Evolutionary conservation across 2,797 vertebrate species (phyloP).

Genomic region (Mallotus villosus): DNA sequence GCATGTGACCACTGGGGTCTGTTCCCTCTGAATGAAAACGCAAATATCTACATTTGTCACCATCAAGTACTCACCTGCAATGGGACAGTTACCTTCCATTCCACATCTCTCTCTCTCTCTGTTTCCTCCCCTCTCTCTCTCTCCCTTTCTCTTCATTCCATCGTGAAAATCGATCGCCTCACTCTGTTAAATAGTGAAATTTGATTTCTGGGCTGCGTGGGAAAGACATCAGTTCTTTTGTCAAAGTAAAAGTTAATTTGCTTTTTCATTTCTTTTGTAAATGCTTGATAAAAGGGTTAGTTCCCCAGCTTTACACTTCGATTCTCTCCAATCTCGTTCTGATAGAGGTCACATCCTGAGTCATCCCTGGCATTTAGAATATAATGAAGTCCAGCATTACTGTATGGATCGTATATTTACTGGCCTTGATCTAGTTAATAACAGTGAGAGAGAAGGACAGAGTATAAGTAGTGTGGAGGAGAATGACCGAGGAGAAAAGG

Average conservation of each 20-base stretch:
- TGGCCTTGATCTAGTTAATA: no score
- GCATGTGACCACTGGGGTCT: no score
- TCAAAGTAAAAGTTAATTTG: neutral
- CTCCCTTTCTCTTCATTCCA: neutral
- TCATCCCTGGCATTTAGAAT: neutral
- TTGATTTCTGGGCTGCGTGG: neutral
- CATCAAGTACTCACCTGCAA: neutral
- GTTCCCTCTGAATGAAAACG: no score
- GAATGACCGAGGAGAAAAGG: no score
- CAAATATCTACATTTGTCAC: no score
- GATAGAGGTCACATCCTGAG: neutral
- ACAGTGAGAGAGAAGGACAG: no score
- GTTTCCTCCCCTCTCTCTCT: neutral
- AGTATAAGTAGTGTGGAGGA: neutral
- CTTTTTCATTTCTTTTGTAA: neutral
- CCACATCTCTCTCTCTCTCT: neutral
- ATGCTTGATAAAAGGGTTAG: neutral
- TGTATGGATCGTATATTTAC: no score
- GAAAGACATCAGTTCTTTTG: constrained; percentile 9
- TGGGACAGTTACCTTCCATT: neutral
- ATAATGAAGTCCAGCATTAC: no score
- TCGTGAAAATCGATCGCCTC: neutral
- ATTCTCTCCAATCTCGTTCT: neutral
- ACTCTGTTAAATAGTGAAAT: constrained; percentile 3
- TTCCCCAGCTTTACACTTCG: neutral